Percentiles rank a stretch among this genome's conserved stretches.
Conservation (phyloP, 2,113 vertebrate genomes). For the Forbesichthys agassizii region DNA sequence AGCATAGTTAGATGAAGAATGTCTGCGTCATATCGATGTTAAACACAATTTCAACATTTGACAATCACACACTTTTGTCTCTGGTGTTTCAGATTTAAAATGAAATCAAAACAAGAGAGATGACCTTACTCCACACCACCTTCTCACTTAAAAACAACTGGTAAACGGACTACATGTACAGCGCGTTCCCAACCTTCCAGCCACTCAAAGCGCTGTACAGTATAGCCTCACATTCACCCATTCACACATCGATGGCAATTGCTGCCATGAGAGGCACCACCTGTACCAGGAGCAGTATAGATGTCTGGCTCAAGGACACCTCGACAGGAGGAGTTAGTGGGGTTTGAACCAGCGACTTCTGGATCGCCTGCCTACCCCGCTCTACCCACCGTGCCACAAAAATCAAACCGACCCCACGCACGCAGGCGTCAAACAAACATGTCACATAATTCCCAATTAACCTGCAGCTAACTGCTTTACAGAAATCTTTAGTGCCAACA, state of each 20-base stretch:
- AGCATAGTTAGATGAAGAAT: neutral
- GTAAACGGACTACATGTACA: too few relatives aligned
- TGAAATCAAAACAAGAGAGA: neutral
- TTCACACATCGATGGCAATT: too few relatives aligned
- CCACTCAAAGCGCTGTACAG: too few relatives aligned
- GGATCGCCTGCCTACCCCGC: too few relatives aligned
- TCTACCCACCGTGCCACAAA: neutral
- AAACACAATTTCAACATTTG: neutral
- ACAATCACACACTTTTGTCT: neutral
- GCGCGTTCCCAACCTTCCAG: too few relatives aligned
- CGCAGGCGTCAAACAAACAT: slow-evolving; percentile 34
- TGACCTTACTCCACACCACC: neutral
- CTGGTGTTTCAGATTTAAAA: neutral
- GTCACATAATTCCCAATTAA: slow-evolving; percentile 51
- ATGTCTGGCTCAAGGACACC: too few relatives aligned
- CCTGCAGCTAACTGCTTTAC: slow-evolving; percentile 56
- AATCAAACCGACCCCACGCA: slow-evolving; percentile 12
- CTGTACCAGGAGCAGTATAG: too few relatives aligned
- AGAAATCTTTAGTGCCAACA: slow-evolving; percentile 26
- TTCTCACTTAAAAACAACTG: neutral
- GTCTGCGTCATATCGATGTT: neutral
- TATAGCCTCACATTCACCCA: too few relatives aligned
- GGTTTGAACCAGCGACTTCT: too few relatives aligned
- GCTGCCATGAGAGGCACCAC: too few relatives aligned
- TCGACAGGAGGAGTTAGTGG: too few relatives aligned